Evolutionary conservation across 1,140 invertebrate species (phyloP), one percentile per base, ranked within the genome.

Genomic region (Hormaphis cornu): DNA sequence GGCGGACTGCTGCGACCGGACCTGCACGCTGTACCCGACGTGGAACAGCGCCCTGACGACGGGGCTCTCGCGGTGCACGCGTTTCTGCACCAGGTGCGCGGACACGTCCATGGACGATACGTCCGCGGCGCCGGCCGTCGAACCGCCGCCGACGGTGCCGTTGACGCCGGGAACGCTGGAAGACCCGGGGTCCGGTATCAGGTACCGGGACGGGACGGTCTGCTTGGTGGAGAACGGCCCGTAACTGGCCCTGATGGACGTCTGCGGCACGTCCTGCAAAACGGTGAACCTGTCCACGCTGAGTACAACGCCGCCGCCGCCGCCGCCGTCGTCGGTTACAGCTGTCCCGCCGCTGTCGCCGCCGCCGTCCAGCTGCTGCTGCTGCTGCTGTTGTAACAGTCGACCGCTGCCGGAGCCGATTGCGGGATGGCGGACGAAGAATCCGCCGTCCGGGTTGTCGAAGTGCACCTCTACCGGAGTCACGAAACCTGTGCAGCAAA

Each of bases 161-260:
- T 94, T 8, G 88, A 91, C 8, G 90, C 90, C 16, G 88, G 89
- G 30, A 89, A 89, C 76, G 91, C 89, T 73, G 93, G 85, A 6
- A 89, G 91, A 76, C 94, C 93, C 44, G 88, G 85, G 79, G 89
- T 91, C 89, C 0, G 89, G 89, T 14, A 92, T 88, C 69, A 91
- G 85, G 74, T 90, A 90, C n/a, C 89, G 81, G 0, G 90, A 89
- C n/a, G 91, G 91, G 16, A 95, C 90, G 1, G 90, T 94, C 78
- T 95, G 91, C 75, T 93, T 93, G 30, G 91, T 93, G 71, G 89
- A 91, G 79, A 95, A 95, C 2, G 92, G 92, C 3, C 93, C 93
- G 74, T 94, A 95, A 7, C 88, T 91, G 9, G 91, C 91, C 16
- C 90, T 81, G 5, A 95, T 87, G 0, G 90, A 91, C 1, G 90